Evolutionary conservation across 2,797 vertebrate genomes (phyloP).

Genomic region (Anomalospiza imberbis): DNA sequence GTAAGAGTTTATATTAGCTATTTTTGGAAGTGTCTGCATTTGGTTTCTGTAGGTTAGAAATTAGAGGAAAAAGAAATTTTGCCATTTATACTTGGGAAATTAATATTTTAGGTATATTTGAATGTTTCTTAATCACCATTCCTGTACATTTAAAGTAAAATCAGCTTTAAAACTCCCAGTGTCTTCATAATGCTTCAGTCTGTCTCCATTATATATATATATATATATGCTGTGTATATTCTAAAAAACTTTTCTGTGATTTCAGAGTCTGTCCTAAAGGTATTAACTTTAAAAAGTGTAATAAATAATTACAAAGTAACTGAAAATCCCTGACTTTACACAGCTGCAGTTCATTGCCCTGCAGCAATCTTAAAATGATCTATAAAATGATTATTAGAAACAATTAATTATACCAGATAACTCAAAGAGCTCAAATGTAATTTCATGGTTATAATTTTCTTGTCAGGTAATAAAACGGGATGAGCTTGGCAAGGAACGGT

Average conservation of each 20-base stretch:
- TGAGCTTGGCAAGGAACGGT: constrained; percentile 82
- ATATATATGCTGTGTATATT: not conserved
- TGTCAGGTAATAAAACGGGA: constrained; percentile 90
- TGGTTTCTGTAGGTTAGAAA: not conserved
- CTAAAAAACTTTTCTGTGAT: not conserved
- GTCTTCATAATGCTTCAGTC: not conserved
- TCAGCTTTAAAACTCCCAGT: not conserved
- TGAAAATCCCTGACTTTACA: constrained; percentile 40
- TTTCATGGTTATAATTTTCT: constrained; percentile 70
- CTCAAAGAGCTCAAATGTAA: constrained; percentile 53
- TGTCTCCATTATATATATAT: not conserved
- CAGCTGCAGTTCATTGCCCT: constrained; percentile 40
- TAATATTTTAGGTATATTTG: not conserved
- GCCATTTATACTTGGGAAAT: not conserved
- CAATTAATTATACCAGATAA: constrained; percentile 60
- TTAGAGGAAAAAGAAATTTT: not conserved
- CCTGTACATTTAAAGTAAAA: not conserved
- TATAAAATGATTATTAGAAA: constrained; percentile 62
- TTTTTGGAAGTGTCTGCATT: not conserved
- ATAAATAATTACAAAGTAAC: constrained; percentile 46
- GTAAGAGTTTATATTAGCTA: not conserved
- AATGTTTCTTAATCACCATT: not conserved
- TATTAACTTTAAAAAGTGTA: constrained; percentile 23
- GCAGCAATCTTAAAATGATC: constrained; percentile 50
- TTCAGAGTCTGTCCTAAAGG: not conserved